phyloP scores from a whole-genome alignment of 2,797 vertebrate species.

The Falco novaeseelandiae region DNA sequence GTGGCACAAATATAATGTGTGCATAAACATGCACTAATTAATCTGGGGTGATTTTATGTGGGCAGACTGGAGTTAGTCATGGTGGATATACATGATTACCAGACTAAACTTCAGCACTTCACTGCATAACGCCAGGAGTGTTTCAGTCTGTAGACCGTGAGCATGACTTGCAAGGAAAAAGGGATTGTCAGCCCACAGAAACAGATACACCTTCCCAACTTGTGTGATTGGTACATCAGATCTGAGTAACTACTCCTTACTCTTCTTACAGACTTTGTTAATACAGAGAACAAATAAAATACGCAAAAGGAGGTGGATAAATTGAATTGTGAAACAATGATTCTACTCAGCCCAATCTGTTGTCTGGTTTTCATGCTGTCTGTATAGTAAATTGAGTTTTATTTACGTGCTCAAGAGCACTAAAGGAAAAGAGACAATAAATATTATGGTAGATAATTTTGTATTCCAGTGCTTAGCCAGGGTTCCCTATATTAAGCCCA shows the following conservation, averaged over 20 bases:
- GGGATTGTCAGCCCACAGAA: neutral
- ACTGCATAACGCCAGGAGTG: neutral
- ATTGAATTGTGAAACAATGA: neutral
- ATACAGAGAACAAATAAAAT: neutral
- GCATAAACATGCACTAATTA: neutral
- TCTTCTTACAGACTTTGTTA: neutral
- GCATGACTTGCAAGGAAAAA: neutral
- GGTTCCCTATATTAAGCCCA: neutral
- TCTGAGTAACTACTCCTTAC: neutral
- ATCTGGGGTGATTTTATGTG: neutral
- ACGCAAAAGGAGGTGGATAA: neutral
- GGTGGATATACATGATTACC: neutral
- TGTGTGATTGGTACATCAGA: neutral
- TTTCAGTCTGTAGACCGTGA: neutral
- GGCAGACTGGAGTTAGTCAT: neutral
- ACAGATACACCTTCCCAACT: accelerated
- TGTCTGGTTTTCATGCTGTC: neutral
- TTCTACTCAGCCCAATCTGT: neutral
- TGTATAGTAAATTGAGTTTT: neutral
- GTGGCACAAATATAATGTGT: neutral
- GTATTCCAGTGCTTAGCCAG: neutral
- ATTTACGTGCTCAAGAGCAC: neutral
- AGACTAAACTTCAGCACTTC: neutral
- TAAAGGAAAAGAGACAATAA: neutral
- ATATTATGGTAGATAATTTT: neutral